phyloP scores from a whole-genome alignment of 2,888 invertebrate genomes.

The Chorisops tibialis region DNA sequence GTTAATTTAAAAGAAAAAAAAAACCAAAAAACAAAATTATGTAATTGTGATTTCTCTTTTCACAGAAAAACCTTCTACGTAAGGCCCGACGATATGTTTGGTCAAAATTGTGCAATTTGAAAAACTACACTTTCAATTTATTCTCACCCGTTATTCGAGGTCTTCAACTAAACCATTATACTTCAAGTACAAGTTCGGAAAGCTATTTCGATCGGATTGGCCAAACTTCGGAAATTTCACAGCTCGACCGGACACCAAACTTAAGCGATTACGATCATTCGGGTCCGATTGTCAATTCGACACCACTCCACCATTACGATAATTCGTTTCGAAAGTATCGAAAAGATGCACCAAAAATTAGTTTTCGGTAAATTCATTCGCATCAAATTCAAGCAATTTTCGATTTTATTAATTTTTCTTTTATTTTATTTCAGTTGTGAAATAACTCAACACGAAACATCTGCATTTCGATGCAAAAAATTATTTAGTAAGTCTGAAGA shows the following conservation, averaged over 20 bases:
- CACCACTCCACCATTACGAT: slow-evolving; percentile 47
- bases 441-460: slow-evolving; percentile 40
- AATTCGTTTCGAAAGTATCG: slow-evolving; percentile 39
- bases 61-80: slow-evolving; percentile 44
- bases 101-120: slow-evolving; percentile 49
- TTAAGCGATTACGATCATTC: slow-evolving; percentile 23
- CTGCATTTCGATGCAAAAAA: slow-evolving; percentile 45
- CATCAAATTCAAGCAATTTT: not conserved
- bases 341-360: slow-evolving; percentile 43
- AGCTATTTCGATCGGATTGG: not conserved
- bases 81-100: slow-evolving; percentile 44
- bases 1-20: slow-evolving; percentile 13
- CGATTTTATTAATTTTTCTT: not conserved
- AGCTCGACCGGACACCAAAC: slow-evolving; percentile 15
- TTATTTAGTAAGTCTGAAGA: slow-evolving; percentile 44
- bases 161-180: not conserved
- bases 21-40: not conserved
- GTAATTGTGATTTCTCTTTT: not conserved
- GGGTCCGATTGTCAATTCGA: slow-evolving; percentile 46
- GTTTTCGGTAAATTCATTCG: slow-evolving; percentile 35
- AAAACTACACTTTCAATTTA: slow-evolving; percentile 30
- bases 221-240: not conserved
- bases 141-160: not conserved
- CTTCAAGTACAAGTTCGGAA: not conserved
- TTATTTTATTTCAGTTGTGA: slow-evolving; percentile 3